Evolutionary conservation across 2,797 vertebrate species (phyloP).

Genomic region (Nannoperca obscura): DNA sequence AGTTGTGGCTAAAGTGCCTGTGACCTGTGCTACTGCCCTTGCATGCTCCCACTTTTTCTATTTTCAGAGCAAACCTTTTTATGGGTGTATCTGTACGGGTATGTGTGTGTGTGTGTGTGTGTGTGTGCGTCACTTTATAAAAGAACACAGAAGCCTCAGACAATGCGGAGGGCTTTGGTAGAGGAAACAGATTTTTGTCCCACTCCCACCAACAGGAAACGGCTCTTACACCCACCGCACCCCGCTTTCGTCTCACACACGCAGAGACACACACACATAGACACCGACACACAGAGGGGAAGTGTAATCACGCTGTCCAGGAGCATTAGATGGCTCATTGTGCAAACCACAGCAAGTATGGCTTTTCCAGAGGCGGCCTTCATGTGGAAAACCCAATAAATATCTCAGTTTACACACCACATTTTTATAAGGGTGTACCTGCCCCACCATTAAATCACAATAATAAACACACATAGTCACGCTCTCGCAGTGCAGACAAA

Average conservation of each 20-base stretch:
- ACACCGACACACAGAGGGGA: constrained; percentile 40
- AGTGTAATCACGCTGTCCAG: constrained; percentile 62
- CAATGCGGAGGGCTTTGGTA: constrained; percentile 79
- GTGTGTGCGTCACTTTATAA: constrained; percentile 48
- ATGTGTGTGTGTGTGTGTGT: background rate
- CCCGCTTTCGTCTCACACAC: constrained; percentile 66
- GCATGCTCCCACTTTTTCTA: constrained; percentile 67
- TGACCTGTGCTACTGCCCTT: constrained; percentile 55
- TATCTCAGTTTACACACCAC: constrained; percentile 36
- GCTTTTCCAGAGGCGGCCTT: constrained; percentile 44
- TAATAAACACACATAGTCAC: background rate
- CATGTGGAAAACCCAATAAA: constrained; percentile 68
- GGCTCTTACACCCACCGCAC: constrained; percentile 75
- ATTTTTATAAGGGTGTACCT: constrained; percentile 55
- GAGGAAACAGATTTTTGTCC: constrained; percentile 85
- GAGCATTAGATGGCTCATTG: constrained; percentile 61
- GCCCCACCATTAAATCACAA: constrained; percentile 33
- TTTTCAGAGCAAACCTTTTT: constrained; percentile 76
- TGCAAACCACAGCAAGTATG: constrained; percentile 59
- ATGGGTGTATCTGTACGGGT: constrained; percentile 34
- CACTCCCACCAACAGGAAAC: constrained; percentile 86
- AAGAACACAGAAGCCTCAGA: constrained; percentile 77
- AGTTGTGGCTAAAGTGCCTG: constrained; percentile 28
- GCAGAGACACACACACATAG: constrained; percentile 22
- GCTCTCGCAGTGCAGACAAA: background rate